Percentiles rank a stretch among this genome's conserved stretches.
Evolutionary conservation across 1,140 invertebrate species (phyloP).

Genomic region (Trichomalopsis sarcophagae): DNA sequence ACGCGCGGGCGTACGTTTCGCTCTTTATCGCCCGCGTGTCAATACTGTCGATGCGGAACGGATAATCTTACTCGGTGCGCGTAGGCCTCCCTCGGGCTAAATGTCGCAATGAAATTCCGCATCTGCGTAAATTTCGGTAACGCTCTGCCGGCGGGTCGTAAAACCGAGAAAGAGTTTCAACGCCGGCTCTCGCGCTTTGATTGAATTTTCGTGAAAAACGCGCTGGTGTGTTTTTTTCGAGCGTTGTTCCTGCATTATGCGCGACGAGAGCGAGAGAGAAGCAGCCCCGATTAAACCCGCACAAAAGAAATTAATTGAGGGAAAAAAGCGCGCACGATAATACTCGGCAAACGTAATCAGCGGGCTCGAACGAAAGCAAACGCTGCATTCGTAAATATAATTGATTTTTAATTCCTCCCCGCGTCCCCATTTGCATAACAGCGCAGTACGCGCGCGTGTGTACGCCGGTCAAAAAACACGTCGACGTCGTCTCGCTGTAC

Average conservation of each 20-base stretch:
- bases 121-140: conserved; percentile 1
- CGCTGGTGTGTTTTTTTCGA: background rate
- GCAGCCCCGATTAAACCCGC: background rate
- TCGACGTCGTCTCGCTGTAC: too few species aligned
- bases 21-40: conserved; percentile 12
- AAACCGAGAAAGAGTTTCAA: too few species aligned
- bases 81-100: background rate
- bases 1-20: conserved; percentile 10
- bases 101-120: background rate
- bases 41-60: conserved; percentile 1
- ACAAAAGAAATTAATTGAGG: background rate
- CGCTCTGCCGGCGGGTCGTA: background rate
- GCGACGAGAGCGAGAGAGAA: too few species aligned
- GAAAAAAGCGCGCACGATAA: background rate
- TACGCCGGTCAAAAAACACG: background rate
- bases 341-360: conserved; percentile 2
- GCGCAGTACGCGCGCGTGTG: background rate
- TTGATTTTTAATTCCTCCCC: conserved; percentile 26
- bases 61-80: background rate
- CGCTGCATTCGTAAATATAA: background rate
- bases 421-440: background rate
- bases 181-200: background rate
- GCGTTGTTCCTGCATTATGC: too few species aligned
- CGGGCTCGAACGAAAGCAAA: conserved; percentile 2
- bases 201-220: background rate